Evolutionary conservation across 2,797 vertebrate species (phyloP).

Genomic region (Dallia pectoralis): DNA sequence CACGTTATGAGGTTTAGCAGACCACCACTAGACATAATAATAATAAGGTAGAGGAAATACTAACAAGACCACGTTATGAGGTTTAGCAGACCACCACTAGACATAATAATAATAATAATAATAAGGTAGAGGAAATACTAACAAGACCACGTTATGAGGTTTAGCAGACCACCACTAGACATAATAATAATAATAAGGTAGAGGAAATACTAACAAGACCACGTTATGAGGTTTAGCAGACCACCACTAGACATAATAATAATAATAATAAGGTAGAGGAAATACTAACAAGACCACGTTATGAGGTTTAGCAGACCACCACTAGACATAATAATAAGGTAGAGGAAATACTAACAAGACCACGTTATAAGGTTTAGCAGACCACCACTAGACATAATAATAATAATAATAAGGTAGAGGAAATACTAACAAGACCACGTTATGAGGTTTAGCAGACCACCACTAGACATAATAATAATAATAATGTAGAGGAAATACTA

Average conservation of each 20-base stretch:
- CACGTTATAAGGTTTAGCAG: no score
- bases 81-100: constrained; percentile 41
- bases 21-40: constrained; percentile 51
- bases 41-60: constrained; percentile 16
- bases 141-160: no score
- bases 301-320: constrained; percentile 1
- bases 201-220: not conserved
- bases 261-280: constrained; percentile 22
- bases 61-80: no score
- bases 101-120: constrained; percentile 38
- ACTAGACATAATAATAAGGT: constrained; percentile 59
- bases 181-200: constrained; percentile 29
- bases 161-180: constrained; percentile 49
- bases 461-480: constrained; percentile 53
- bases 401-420: constrained; percentile 23
- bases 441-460: not conserved
- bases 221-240: no score
- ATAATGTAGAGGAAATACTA: constrained; percentile 13
- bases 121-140: constrained; percentile 13
- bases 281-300: no score
- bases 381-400: constrained; percentile 50
- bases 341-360: constrained; percentile 3
- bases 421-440: not conserved
- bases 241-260: constrained; percentile 51
- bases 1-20: no score